Evolutionary conservation across 2,888 invertebrate species (phyloP).

Genomic region (Brachylomia viminalis): DNA sequence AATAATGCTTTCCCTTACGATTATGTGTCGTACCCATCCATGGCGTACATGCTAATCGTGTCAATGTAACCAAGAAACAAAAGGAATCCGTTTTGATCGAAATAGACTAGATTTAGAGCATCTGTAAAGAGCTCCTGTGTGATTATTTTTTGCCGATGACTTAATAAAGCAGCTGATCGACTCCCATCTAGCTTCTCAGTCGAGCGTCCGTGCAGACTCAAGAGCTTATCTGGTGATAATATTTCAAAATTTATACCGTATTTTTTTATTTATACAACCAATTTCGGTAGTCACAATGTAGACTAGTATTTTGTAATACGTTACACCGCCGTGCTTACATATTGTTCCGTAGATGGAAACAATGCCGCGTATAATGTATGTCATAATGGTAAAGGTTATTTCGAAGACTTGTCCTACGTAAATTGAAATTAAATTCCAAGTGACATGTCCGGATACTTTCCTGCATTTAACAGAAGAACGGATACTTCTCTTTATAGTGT

Average conservation of each 20-base stretch:
- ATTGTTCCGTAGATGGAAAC: not conserved
- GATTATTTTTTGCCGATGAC: conserved; percentile 5
- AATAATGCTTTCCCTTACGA: conserved; percentile 25
- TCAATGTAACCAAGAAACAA: not conserved
- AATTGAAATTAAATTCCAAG: not conserved
- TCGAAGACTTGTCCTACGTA: not conserved
- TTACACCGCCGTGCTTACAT: not conserved
- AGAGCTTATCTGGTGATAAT: conserved; percentile 58
- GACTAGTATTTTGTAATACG: conserved; percentile 8
- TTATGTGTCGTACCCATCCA: conserved; percentile 8
- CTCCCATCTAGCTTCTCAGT: conserved; percentile 6
- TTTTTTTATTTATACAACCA: conserved; percentile 36
- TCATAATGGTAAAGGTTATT: conserved; percentile 1
- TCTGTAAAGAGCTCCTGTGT: not conserved
- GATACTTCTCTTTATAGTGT: not conserved
- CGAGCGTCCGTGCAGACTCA: conserved; percentile 14
- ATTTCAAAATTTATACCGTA: conserved; percentile 34
- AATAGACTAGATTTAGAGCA: conserved; percentile 15
- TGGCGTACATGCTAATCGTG: not conserved
- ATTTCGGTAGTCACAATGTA: conserved; percentile 27
- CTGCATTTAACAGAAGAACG: conserved; percentile 25
- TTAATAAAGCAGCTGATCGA: conserved; percentile 26
- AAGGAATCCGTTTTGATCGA: not conserved
- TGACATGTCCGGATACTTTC: not conserved
- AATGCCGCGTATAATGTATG: not conserved